Conservation (phyloP, 2,888 invertebrate species). For the Drosophila heteroneura region DNA sequence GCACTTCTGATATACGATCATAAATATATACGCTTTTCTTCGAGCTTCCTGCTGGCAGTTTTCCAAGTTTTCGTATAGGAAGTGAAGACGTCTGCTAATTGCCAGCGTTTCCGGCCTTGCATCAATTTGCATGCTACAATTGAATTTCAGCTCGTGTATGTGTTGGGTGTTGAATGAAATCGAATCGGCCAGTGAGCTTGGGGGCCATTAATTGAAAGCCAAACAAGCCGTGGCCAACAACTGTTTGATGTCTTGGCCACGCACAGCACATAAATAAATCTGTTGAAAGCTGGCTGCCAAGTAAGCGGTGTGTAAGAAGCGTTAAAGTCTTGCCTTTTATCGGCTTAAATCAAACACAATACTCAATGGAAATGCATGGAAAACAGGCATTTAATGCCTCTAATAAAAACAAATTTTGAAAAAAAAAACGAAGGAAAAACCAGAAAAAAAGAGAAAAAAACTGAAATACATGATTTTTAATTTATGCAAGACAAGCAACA, state of each 20-base stretch:
- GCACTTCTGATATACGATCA: conserved; percentile 1
- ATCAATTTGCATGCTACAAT: conserved; percentile 68
- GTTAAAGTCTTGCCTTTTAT: conserved; percentile 71
- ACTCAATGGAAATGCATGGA: conserved; percentile 41
- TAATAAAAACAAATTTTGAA: not conserved
- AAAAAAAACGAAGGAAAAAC: not conserved
- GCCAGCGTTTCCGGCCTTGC: conserved; percentile 45
- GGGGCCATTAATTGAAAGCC: conserved; percentile 62
- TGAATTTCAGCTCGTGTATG: conserved; percentile 22
- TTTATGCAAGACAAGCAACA: conserved; percentile 64
- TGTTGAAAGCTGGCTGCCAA: conserved; percentile 50
- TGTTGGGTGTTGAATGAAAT: conserved; percentile 15
- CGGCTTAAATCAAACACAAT: conserved; percentile 78
- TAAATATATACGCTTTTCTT: conserved; percentile 4
- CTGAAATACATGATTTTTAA: conserved; percentile 70
- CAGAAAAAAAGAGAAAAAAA: conserved; percentile 8
- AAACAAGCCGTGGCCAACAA: conserved; percentile 69
- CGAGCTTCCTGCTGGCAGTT: conserved; percentile 8
- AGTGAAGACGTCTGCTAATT: conserved; percentile 41
- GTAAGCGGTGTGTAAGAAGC: conserved; percentile 67
- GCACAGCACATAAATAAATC: conserved; percentile 66
- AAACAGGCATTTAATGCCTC: conserved; percentile 72
- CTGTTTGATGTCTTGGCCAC: conserved; percentile 70
- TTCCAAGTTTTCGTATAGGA: conserved; percentile 37
- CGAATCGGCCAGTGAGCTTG: conserved; percentile 1